Conservation (phyloP, 2,888 invertebrate species). For the Stegana nigrithorax region DNA sequence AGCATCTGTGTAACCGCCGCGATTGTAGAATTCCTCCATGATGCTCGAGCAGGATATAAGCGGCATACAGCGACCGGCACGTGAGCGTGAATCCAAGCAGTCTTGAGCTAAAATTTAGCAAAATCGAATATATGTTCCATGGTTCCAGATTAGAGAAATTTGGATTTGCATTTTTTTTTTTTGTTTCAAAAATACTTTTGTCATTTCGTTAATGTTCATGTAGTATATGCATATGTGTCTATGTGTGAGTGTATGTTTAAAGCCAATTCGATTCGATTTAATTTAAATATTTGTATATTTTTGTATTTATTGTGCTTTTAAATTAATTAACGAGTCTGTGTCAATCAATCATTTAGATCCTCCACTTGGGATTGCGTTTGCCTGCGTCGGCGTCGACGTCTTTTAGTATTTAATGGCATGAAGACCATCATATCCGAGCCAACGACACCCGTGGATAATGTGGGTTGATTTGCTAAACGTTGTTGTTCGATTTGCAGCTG, state of each 20-base stretch:
- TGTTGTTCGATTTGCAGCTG: too few species aligned
- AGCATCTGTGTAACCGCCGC: constrained; percentile 44
- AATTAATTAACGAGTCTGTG: not conserved
- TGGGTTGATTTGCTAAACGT: not conserved
- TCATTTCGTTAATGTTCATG: too few species aligned
- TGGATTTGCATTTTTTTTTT: not conserved
- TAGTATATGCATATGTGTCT: too few species aligned
- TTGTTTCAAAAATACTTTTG: not conserved
- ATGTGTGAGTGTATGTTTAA: not conserved
- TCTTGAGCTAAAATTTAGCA: constrained; percentile 49
- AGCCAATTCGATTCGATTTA: not conserved
- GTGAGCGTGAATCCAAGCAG: constrained; percentile 71
- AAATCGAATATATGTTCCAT: too few species aligned
- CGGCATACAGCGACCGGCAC: constrained; percentile 71
- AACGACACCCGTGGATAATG: constrained; percentile 16
- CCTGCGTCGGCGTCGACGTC: constrained; percentile 44
- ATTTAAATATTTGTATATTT: not conserved
- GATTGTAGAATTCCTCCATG: constrained; percentile 61
- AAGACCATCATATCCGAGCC: constrained; percentile 61
- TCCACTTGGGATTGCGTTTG: too few species aligned
- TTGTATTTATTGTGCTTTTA: constrained; percentile 2
- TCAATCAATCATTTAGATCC: not conserved
- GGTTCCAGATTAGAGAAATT: too few species aligned
- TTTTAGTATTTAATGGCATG: constrained; percentile 41
- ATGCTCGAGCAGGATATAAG: constrained; percentile 71